Evolutionary conservation across 2,797 vertebrate genomes (phyloP).

Genomic region (Acanthurus tractus): DNA sequence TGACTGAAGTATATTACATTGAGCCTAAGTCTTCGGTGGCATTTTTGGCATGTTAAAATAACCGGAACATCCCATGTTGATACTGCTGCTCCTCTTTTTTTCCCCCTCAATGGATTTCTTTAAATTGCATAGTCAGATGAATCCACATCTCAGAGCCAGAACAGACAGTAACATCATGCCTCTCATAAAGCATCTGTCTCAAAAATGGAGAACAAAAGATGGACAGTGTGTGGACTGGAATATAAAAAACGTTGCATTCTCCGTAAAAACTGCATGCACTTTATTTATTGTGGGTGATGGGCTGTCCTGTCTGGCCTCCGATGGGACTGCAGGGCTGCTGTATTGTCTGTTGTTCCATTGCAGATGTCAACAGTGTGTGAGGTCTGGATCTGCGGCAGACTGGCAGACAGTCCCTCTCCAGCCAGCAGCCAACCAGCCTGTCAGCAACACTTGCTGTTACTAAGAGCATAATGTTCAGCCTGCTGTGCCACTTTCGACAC

Average conservation of each 20-base stretch:
- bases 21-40: constrained; percentile 56
- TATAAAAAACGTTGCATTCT: constrained; percentile 82
- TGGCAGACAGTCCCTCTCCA: constrained; percentile 82
- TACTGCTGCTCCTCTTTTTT: constrained; percentile 53
- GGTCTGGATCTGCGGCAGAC: constrained; percentile 82
- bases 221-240: constrained; percentile 61
- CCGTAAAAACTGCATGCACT: constrained; percentile 86
- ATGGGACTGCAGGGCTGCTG: constrained; percentile 74
- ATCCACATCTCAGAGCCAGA: constrained; percentile 74
- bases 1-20: constrained; percentile 75
- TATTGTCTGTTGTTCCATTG: constrained; percentile 74
- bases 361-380: constrained; percentile 77
- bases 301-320: constrained; percentile 61
- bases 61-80: constrained; percentile 62
- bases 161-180: constrained; percentile 61
- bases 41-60: constrained; percentile 68
- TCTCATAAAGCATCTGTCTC: constrained; percentile 68
- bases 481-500: constrained; percentile 77
- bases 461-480: constrained; percentile 82
- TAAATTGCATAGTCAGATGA: constrained; percentile 88
- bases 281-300: constrained; percentile 77
- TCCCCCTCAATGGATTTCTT: constrained; percentile 71
- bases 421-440: constrained; percentile 83
- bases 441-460: constrained; percentile 83
- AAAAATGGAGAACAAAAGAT: constrained; percentile 71